These are phyloP conservation scores for Thunnus thynnus DNA, from an alignment of 2,113 vertebrate genomes.

Conservation along the genomic window DNA sequence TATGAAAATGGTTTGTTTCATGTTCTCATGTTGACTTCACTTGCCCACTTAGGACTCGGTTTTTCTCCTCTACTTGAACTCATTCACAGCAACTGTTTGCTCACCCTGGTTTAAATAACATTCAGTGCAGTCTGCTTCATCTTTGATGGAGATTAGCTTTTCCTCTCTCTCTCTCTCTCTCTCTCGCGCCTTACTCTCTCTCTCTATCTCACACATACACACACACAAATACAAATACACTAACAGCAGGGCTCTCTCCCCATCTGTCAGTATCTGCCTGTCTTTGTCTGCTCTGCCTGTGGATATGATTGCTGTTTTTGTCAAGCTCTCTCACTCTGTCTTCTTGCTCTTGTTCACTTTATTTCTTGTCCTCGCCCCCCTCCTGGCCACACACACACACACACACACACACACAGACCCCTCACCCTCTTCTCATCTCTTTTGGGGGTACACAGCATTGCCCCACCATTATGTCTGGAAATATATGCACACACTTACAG, in stretches of 20 bases:
- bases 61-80: slow-evolving; percentile 15
- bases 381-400: background rate
- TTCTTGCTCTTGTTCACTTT: slow-evolving; percentile 16
- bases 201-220: background rate
- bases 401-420: background rate
- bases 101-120: slow-evolving; percentile 52
- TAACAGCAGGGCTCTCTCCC: slow-evolving; percentile 48
- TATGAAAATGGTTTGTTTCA: background rate
- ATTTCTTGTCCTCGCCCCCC: background rate
- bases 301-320: slow-evolving; percentile 50
- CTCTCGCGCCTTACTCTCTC: background rate
- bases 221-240: slow-evolving; percentile 22
- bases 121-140: slow-evolving; percentile 59
- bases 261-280: slow-evolving; percentile 60
- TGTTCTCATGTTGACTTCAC: background rate
- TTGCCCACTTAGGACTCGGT: background rate
- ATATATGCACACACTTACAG: slow-evolving; percentile 39
- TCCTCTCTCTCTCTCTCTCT: background rate
- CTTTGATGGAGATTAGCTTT: slow-evolving; percentile 48
- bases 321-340: slow-evolving; percentile 23
- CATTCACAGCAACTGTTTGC: slow-evolving; percentile 18
- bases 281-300: slow-evolving; percentile 49
- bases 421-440: slow-evolving; percentile 18
- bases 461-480: slow-evolving; percentile 11
- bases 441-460: slow-evolving; percentile 35